Base-by-base conservation (phyloP, 1,140 invertebrate genomes). In the Drosophila serrata region DNA sequence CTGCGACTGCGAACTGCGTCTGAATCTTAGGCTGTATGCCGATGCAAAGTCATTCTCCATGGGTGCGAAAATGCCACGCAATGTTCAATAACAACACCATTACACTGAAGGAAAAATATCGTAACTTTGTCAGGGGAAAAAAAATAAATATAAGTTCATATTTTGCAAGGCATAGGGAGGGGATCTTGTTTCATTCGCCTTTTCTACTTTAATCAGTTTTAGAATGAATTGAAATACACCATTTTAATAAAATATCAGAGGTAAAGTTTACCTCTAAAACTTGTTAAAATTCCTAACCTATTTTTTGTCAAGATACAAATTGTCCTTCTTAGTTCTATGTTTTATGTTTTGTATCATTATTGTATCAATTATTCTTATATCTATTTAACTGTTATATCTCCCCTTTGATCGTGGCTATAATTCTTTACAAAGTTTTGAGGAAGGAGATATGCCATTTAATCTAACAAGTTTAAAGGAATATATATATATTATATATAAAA, bases 21-120 rank as follows among this genome's bases (percentile, higher is more conserved):
- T 55, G 19, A 40, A 65, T 31, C 61, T 69, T 53, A 37, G 57
- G 19, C 60, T 42, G 63, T 39, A 42, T 43, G 61, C 77, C 77
- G 65, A 72, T 72, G 68, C 68, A 72, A 72, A 68, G 62, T 58
- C 62, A 79, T 82, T 81, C 81, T 72, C 74, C 76, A 80, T 88
- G 85, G 84, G 84, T 88, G 84, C 84, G 85, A 88, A 88, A 88
- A 85, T 88, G 85, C 85, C 85, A 85, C 85, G 85, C 85, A 88
- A 90, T 88, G 84, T 79, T 46, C 76, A 79, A 57, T 68, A 77
- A 53, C 55, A 76, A 62, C 65, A 51, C 60, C 22, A n/a, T 13
- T 33, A 37, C 65, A 69, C 65, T 46, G 40, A 37, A 17, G 11
- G 1, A n/a, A 29, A 22, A 42, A 13, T 0, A 8, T 0, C 0